Conservation (phyloP, 2,113 vertebrate species). For the Tichodroma muraria region DNA sequence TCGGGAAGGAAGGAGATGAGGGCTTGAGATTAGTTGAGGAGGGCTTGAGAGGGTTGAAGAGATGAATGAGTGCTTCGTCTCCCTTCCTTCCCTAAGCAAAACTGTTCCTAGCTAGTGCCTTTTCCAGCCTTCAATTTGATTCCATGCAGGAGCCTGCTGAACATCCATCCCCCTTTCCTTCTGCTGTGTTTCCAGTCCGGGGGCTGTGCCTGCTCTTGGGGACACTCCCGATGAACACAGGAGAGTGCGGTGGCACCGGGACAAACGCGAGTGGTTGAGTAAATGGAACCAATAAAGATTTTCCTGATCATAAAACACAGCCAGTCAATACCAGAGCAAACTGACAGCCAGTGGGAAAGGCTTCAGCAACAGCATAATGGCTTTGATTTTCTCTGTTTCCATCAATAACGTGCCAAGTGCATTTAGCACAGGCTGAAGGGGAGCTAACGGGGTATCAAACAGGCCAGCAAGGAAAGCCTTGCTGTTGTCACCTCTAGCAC, state of each 20-base stretch:
- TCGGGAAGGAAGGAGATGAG: background rate
- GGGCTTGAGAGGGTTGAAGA: background rate
- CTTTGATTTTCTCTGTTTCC: conserved; percentile 42
- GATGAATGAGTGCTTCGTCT: background rate
- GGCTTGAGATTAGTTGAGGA: too few relatives aligned
- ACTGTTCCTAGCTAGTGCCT: background rate
- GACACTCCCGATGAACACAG: background rate
- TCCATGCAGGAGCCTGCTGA: background rate
- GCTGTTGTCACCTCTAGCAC: background rate
- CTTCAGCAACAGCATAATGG: conserved; percentile 2
- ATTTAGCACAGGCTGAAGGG: conserved; percentile 4
- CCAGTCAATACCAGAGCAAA: conserved; percentile 3
- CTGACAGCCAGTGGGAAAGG: background rate
- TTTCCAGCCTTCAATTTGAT: background rate
- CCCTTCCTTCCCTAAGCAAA: background rate
- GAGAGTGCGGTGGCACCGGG: background rate
- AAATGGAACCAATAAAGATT: background rate
- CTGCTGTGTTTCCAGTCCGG: background rate
- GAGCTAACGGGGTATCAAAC: background rate
- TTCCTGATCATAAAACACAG: background rate
- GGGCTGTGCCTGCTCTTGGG: background rate
- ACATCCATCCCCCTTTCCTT: background rate
- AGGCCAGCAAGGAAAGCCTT: background rate
- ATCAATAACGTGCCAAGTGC: background rate
- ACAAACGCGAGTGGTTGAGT: background rate